Conservation (phyloP, 1,140 invertebrate genomes). For the Leptinotarsa defecta region DNA sequence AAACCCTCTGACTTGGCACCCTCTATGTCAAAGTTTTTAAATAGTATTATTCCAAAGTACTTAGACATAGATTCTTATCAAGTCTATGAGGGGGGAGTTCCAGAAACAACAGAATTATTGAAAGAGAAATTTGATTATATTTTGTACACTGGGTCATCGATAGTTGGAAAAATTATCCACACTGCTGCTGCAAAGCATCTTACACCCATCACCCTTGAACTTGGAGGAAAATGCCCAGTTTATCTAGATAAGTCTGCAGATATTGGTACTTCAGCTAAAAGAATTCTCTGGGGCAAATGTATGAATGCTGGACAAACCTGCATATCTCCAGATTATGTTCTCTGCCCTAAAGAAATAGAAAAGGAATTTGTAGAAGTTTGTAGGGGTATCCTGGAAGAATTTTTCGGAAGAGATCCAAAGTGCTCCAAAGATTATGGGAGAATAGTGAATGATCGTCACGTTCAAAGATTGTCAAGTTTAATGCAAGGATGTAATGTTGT, state of each 20-base stretch:
- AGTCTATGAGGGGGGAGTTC: slow-evolving; percentile 72
- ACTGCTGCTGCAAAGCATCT: slow-evolving; percentile 86
- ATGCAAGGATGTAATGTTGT: slow-evolving; percentile 64
- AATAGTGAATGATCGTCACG: slow-evolving; percentile 87
- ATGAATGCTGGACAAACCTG: slow-evolving; percentile 96
- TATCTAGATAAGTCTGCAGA: slow-evolving; percentile 82
- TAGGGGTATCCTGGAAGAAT: slow-evolving; percentile 74
- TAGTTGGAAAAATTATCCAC: slow-evolving; percentile 85
- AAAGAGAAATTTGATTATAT: slow-evolving; percentile 95
- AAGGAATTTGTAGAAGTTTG: slow-evolving; percentile 69
- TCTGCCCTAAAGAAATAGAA: slow-evolving; percentile 80
- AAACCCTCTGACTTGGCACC: slow-evolving; percentile 92
- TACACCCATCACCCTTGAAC: slow-evolving; percentile 93
- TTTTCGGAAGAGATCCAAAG: slow-evolving; percentile 82
- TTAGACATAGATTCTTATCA: slow-evolving; percentile 69
- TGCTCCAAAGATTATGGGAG: slow-evolving; percentile 80
- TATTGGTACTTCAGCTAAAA: slow-evolving; percentile 69
- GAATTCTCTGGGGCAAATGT: slow-evolving; percentile 94
- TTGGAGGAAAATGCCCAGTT: slow-evolving; percentile 88
- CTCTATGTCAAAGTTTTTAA: slow-evolving; percentile 74
- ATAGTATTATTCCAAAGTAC: slow-evolving; percentile 84
- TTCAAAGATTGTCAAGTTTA: slow-evolving; percentile 55
- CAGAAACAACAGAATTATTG: slow-evolving; percentile 83
- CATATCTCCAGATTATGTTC: slow-evolving; percentile 94
- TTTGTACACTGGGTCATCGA: slow-evolving; percentile 91